Conservation (phyloP, 2,888 invertebrate genomes). For the Piscicola geometra region DNA sequence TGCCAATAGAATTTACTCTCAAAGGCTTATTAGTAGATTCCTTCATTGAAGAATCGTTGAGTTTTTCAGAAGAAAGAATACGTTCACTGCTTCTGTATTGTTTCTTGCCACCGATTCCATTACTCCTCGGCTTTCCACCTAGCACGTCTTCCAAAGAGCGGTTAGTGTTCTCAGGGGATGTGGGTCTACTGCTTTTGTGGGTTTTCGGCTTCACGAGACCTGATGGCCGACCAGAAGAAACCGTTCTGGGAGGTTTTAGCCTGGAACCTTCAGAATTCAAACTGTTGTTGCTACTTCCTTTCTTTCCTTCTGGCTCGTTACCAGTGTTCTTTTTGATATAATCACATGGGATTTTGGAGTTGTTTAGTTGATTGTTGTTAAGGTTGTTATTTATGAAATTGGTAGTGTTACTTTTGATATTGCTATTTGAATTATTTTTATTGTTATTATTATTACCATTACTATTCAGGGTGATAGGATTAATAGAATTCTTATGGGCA, state of each 20-base stretch:
- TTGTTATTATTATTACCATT: slow-evolving; percentile 6
- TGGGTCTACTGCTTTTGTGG: not conserved
- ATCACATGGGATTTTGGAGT: not conserved
- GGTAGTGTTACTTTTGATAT: too few relatives aligned
- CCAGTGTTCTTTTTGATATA: not conserved
- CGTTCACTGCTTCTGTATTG: slow-evolving; percentile 23
- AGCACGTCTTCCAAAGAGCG: slow-evolving; percentile 27
- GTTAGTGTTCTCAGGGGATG: slow-evolving; percentile 1
- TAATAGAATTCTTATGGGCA: not conserved
- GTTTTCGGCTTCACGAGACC: slow-evolving; percentile 21
- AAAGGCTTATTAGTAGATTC: not conserved
- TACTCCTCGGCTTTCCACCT: not conserved
- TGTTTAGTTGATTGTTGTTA: not conserved
- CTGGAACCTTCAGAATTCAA: not conserved
- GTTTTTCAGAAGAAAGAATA: slow-evolving; percentile 14
- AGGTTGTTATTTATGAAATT: not conserved
- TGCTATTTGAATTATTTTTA: not conserved
- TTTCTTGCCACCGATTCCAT: not conserved
- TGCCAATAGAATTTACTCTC: not conserved
- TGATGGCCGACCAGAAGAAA: not conserved
- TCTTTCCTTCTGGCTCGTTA: not conserved
- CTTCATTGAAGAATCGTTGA: not conserved
- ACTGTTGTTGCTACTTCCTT: not conserved
- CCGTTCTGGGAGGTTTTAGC: slow-evolving; percentile 11
- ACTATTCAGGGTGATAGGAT: too few relatives aligned